Conservation (phyloP, 2,797 vertebrate species). For the Danio tinwini region DNA sequence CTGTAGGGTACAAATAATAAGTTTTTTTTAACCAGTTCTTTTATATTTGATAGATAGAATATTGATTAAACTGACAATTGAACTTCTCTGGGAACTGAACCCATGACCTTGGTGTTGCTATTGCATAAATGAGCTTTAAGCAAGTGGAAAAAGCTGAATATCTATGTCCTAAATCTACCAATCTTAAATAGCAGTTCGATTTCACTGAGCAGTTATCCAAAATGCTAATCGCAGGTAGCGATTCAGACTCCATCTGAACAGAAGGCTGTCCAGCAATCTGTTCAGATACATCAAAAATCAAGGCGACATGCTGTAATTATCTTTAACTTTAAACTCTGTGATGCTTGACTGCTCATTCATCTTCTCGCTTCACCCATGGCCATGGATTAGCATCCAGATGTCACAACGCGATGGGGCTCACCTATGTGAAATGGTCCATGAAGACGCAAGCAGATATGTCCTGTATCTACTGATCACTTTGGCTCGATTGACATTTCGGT, state of each 20-base stretch:
- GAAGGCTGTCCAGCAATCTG: conserved; percentile 8
- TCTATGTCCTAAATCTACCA: neutral
- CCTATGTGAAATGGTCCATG: conserved; percentile 32
- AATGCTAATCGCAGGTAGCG: conserved; percentile 19
- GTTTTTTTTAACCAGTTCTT: too few species aligned
- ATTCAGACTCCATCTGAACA: conserved; percentile 15
- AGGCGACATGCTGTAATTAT: conserved; percentile 24
- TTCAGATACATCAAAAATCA: conserved; percentile 16
- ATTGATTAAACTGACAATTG: too few species aligned
- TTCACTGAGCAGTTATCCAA: neutral
- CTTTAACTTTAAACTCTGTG: conserved; percentile 14
- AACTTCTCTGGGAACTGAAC: too few species aligned
- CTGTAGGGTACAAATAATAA: too few species aligned
- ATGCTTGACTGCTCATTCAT: conserved; percentile 13
- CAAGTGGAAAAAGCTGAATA: neutral
- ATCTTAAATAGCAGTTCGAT: neutral
- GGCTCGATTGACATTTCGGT: conserved; percentile 34
- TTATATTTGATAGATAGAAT: too few species aligned
- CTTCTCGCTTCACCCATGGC: conserved; percentile 8
- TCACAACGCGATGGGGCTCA: conserved; percentile 19
- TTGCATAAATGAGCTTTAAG: too few species aligned
- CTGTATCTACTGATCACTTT: conserved; percentile 43
- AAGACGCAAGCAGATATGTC: conserved; percentile 39
- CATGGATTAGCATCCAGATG: conserved; percentile 31
- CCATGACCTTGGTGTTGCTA: too few species aligned